These are phyloP conservation scores for Cryptops parisi DNA, from an alignment of 2,888 invertebrate species.

Conservation along the genomic window DNA sequence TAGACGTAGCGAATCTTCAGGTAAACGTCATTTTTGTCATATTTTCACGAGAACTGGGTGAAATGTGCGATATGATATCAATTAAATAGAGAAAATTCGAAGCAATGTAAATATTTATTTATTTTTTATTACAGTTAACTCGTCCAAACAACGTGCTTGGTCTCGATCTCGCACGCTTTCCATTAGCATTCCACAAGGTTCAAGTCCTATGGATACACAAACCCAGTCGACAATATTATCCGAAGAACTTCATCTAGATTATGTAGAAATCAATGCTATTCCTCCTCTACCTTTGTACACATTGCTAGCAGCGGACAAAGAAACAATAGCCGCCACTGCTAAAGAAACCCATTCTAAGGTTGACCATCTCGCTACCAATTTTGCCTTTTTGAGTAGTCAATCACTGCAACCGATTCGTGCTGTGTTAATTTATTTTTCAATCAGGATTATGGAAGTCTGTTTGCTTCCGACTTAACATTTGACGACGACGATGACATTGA, in stretches of 20 bases:
- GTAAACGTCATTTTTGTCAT: too few relatives aligned
- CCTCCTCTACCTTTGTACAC: conserved; percentile 96
- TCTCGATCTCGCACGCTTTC: conserved; percentile 62
- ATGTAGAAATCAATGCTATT: conserved; percentile 93
- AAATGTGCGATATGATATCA: too few relatives aligned
- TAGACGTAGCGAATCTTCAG: neutral
- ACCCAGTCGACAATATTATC: conserved; percentile 61
- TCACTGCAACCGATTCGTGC: too few relatives aligned
- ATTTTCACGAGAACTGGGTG: too few relatives aligned
- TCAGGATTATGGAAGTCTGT: conserved; percentile 81
- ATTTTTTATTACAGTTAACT: conserved; percentile 1
- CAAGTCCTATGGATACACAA: conserved; percentile 44
- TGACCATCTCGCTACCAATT: neutral
- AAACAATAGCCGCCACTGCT: conserved; percentile 22
- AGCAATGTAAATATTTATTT: neutral
- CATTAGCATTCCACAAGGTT: conserved; percentile 17
- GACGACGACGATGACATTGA: conserved; percentile 57
- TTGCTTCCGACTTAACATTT: conserved; percentile 47
- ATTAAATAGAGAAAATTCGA: too few relatives aligned
- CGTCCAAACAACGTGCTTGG: conserved; percentile 55
- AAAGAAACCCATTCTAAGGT: conserved; percentile 10
- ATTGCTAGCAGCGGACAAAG: conserved; percentile 71
- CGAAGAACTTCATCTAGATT: conserved; percentile 77
- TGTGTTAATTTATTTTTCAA: too few relatives aligned
- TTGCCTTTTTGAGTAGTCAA: too few relatives aligned